Percentiles rank a stretch among this genome's conserved stretches.
Evolutionary conservation across 2,888 invertebrate genomes (phyloP).

Genomic region (Campaea margaritaria): DNA sequence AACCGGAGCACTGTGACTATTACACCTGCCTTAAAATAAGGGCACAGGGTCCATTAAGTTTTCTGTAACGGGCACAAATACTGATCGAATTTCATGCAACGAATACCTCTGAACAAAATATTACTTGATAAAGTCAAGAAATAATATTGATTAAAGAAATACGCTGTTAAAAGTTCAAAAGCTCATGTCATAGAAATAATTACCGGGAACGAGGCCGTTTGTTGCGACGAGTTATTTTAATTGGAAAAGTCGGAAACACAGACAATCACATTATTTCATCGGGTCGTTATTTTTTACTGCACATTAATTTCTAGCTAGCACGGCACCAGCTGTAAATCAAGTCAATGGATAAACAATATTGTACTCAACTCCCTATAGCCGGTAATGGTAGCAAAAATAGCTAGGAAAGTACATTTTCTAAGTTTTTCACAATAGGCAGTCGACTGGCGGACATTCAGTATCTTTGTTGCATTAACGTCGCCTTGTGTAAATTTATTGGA

Average conservation of each 20-base stretch:
- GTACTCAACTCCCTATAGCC: slow-evolving; percentile 31
- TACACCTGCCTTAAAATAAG: too few relatives aligned
- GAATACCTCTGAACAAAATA: too few relatives aligned
- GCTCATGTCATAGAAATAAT: slow-evolving; percentile 5
- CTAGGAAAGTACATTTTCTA: slow-evolving; percentile 38
- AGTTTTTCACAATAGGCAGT: slow-evolving; percentile 33
- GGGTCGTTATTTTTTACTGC: slow-evolving; percentile 34
- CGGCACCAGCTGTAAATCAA: slow-evolving; percentile 36
- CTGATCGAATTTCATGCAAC: too few relatives aligned
- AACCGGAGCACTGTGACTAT: too few relatives aligned
- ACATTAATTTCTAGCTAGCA: slow-evolving; percentile 25
- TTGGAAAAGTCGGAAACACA: slow-evolving; percentile 29
- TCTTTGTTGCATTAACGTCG: slow-evolving; percentile 36
- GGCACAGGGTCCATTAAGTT: too few relatives aligned
- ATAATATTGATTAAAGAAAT: not conserved
- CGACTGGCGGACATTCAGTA: slow-evolving; percentile 12
- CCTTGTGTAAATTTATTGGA: slow-evolving; percentile 45
- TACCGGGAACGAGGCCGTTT: slow-evolving; percentile 8
- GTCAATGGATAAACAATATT: slow-evolving; percentile 32
- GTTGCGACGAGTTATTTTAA: slow-evolving; percentile 30
- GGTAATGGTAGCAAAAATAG: slow-evolving; percentile 16
- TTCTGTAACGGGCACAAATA: too few relatives aligned
- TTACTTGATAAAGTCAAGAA: too few relatives aligned
- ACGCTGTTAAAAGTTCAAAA: slow-evolving; percentile 1
- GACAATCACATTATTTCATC: slow-evolving; percentile 29